Conservation (phyloP, 2,888 invertebrate species). For the Carabus problematicus region DNA sequence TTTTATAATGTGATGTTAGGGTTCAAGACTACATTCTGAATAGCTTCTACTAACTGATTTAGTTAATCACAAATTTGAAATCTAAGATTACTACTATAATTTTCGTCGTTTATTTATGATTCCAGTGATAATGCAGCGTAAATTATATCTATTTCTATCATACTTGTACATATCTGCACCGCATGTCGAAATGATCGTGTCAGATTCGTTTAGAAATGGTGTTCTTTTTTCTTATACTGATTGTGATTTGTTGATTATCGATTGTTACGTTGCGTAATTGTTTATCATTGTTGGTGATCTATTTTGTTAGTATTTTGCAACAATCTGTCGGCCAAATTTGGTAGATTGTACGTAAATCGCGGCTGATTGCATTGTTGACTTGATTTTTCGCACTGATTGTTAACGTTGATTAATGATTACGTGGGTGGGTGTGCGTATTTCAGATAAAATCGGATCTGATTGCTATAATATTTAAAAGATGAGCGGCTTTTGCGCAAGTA, state of each 20-base stretch:
- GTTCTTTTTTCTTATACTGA: conserved; percentile 16
- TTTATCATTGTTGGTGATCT: conserved; percentile 38
- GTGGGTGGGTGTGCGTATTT: conserved; percentile 21
- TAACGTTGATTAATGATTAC: conserved; percentile 28
- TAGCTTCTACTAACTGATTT: no score
- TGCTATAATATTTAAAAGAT: neutral
- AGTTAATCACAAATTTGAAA: no score
- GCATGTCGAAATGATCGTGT: conserved; percentile 29
- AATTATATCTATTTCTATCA: neutral
- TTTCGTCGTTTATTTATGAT: no score
- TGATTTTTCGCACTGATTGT: conserved; percentile 17
- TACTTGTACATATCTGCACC: neutral
- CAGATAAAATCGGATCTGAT: conserved; percentile 3
- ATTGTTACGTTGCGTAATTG: conserved; percentile 38
- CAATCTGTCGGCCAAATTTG: conserved; percentile 30
- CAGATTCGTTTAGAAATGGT: conserved; percentile 22
- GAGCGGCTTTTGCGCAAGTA: neutral
- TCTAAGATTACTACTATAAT: no score
- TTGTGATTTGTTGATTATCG: conserved; percentile 35
- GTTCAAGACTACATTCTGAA: no score
- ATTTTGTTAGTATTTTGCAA: conserved; percentile 27
- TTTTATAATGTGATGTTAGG: no score
- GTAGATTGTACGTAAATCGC: conserved; percentile 28
- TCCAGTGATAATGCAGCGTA: no score
- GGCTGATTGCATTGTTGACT: conserved; percentile 12